Conservation (phyloP, 1,140 invertebrate species). For the Condylostylus longicornis region DNA sequence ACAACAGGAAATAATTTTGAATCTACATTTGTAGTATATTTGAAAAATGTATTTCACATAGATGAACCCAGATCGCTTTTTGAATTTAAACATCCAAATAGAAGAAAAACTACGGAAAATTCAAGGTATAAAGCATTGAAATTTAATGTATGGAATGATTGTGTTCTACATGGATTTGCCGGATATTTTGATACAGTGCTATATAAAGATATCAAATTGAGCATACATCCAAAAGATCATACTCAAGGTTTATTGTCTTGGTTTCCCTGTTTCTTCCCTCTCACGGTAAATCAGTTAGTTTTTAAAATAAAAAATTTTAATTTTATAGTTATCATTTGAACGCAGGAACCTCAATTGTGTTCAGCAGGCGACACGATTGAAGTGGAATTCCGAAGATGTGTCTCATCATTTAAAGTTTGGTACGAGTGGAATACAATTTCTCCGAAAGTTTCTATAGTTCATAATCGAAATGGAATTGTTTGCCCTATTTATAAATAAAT, state of each 20-base stretch:
- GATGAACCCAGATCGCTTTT: slow-evolving; percentile 66
- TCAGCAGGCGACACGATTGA: slow-evolving; percentile 51
- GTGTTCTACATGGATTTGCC: slow-evolving; percentile 80
- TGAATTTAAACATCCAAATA: slow-evolving; percentile 78
- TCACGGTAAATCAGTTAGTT: slow-evolving; percentile 42
- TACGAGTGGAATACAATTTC: slow-evolving; percentile 83
- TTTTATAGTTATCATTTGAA: slow-evolving; percentile 18
- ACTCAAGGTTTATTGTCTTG: slow-evolving; percentile 89
- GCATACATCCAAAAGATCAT: slow-evolving; percentile 77
- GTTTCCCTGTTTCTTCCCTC: slow-evolving; percentile 92
- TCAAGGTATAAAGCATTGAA: slow-evolving; percentile 51
- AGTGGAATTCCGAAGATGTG: slow-evolving; percentile 77
- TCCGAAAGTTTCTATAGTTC: slow-evolving; percentile 48
- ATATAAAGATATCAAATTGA: slow-evolving; percentile 70
- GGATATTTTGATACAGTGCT: slow-evolving; percentile 88
- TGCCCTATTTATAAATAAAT: slow-evolving; percentile 31
- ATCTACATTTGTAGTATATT: slow-evolving; percentile 81
- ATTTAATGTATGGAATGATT: slow-evolving; percentile 57
- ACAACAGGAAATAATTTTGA: slow-evolving; percentile 73
- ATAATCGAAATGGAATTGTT: slow-evolving; percentile 69
- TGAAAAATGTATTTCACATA: slow-evolving; percentile 81
- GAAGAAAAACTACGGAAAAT: slow-evolving; percentile 49
- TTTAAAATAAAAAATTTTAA: slow-evolving; percentile 3
- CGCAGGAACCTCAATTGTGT: slow-evolving; percentile 57
- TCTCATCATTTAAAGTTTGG: slow-evolving; percentile 71